Base-by-base conservation (phyloP, 2,113 vertebrate genomes). In the Eubucco bourcierii region DNA sequence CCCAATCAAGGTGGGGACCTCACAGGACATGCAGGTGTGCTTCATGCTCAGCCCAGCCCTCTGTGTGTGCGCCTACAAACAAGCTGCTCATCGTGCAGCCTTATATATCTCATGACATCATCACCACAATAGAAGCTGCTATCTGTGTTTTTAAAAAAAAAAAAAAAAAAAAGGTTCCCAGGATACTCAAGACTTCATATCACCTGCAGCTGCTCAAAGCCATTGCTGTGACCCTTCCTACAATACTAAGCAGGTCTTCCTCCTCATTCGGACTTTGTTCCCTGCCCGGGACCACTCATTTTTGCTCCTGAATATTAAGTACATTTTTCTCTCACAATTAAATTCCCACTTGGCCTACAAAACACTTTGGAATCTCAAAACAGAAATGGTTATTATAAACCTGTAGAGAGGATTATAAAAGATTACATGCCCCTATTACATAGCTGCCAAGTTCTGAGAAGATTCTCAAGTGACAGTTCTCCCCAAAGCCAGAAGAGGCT, bases 341-440 rank as follows among this genome's bases (percentile, higher is more conserved):
- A 90, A 94, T 94, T 90, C 72, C 79, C 94, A 92, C 76, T 88
- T 87, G 94, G 85, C 92, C 88, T 76, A 85, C 88, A 92, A 88
- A 90, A 95, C 21, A 9, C 85, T 90, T 82, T 55, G 74, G 84
- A 77, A 96, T 92, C 92, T 95, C 80, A 89, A 95, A 90, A 73
- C 92, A 94, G 80, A 92, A 90, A 85, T 37, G 58, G 85, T 90
- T 94, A 90, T 94, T 96, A 95, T 84, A 82, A 92, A 96, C 95
- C 87, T 96, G 91, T 27, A 89, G 89, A 96, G 80, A 94, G 75
- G 90, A 94, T 95, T 96, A 96, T 68, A 96, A 96, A 93, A 94
- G 95, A 95, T 92, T 96, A 96, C 74, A 94, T 74, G 95, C 21
- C 68, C 78, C 80, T 95, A 89, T 92, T 96, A 90, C 87, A 81